These are phyloP conservation scores for Morinoia aosen DNA, from an alignment of 2,888 invertebrate species.

Conservation along the genomic window DNA sequence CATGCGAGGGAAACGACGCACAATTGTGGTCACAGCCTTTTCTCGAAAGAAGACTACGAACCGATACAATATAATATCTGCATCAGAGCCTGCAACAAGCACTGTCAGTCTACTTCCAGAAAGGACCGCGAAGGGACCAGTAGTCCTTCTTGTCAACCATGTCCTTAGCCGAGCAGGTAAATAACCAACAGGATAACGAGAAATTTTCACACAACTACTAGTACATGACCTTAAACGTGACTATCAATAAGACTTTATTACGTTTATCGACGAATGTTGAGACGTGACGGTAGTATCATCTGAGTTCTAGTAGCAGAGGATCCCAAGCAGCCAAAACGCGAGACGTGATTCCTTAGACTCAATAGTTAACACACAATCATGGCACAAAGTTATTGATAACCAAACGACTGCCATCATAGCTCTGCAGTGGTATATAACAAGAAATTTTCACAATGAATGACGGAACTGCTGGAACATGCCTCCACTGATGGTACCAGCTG, in stretches of 20 bases:
- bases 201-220: conserved; percentile 4
- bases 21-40: background rate
- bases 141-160: background rate
- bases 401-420: background rate
- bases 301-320: background rate
- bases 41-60: background rate
- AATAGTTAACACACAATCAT: background rate
- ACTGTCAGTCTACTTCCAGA: background rate
- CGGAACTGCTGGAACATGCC: background rate
- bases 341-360: background rate
- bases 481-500: background rate
- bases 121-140: background rate
- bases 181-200: conserved; percentile 17
- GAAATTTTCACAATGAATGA: background rate
- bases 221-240: background rate
- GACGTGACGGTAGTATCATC: background rate
- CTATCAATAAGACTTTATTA: conserved; percentile 12
- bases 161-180: background rate
- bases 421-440: background rate
- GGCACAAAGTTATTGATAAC: background rate
- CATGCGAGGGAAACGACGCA: background rate
- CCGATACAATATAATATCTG: background rate
- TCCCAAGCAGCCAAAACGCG: background rate
- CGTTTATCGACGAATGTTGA: conserved; percentile 6
- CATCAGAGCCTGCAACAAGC: background rate